Conservation (phyloP, 2,113 vertebrate genomes). For the Phycodurus eques region DNA sequence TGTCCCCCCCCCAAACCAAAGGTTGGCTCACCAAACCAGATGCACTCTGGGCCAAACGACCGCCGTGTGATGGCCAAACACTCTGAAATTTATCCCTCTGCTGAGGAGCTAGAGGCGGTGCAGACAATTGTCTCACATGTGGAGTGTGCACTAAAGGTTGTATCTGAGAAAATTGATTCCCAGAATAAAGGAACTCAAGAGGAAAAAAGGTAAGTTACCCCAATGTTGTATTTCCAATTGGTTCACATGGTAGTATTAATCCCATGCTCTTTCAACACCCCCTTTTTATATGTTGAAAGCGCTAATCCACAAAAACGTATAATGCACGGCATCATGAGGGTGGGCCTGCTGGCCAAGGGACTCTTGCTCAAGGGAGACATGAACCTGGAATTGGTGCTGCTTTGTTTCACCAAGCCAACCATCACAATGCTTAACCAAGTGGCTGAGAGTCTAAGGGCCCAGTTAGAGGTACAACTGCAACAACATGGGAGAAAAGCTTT, state of each 20-base stretch:
- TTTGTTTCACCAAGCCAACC: slow-evolving; percentile 89
- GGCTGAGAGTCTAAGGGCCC: slow-evolving; percentile 80
- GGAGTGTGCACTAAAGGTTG: slow-evolving; percentile 86
- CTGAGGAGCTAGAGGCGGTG: slow-evolving; percentile 89
- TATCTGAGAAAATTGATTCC: slow-evolving; percentile 87
- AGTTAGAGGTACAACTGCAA: slow-evolving; percentile 77
- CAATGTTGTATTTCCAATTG: background rate
- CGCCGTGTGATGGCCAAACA: slow-evolving; percentile 96
- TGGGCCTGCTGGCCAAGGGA: slow-evolving; percentile 92
- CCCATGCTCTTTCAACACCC: background rate
- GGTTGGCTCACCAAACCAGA: slow-evolving; percentile 49
- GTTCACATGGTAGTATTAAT: background rate
- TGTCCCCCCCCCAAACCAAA: slow-evolving; percentile 9
- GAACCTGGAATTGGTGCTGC: slow-evolving; percentile 88
- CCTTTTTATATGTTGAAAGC: slow-evolving; percentile 3
- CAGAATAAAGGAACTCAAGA: slow-evolving; percentile 62
- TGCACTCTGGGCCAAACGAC: slow-evolving; percentile 81
- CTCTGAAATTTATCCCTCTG: slow-evolving; percentile 89
- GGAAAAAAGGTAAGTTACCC: slow-evolving; percentile 62
- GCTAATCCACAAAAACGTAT: slow-evolving; percentile 59
- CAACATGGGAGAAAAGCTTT: background rate
- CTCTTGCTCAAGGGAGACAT: slow-evolving; percentile 90
- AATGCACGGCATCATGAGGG: slow-evolving; percentile 87
- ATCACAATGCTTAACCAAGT: slow-evolving; percentile 82
- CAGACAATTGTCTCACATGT: slow-evolving; percentile 94